These are phyloP conservation scores for Siniperca obscura DNA, from an alignment of 2,797 vertebrate species.

Conservation along the genomic window DNA sequence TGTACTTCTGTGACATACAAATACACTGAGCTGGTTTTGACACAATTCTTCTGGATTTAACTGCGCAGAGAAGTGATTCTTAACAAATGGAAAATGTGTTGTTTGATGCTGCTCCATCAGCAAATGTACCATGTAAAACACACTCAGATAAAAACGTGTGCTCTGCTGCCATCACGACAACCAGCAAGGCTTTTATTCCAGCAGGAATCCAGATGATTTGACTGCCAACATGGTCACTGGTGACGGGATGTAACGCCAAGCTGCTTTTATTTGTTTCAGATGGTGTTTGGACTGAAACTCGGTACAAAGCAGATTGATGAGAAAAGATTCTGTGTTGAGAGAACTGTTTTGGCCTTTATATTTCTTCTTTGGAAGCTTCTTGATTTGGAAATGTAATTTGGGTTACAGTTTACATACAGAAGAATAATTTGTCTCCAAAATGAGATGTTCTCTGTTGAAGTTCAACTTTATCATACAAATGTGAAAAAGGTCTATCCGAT, in stretches of 20 bases:
- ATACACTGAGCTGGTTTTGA: neutral
- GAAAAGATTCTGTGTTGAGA: neutral
- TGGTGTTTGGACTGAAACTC: slow-evolving; percentile 20
- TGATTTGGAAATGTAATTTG: slow-evolving; percentile 24
- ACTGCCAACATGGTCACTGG: slow-evolving; percentile 21
- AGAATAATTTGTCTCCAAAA: neutral
- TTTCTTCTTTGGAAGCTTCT: slow-evolving; percentile 3
- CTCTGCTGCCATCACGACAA: neutral
- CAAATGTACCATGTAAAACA: neutral
- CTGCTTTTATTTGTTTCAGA: slow-evolving; percentile 40
- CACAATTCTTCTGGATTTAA: neutral
- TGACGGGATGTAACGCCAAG: slow-evolving; percentile 6
- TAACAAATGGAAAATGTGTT: neutral
- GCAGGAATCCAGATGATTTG: slow-evolving; percentile 18
- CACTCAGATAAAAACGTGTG: neutral
- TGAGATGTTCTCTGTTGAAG: neutral
- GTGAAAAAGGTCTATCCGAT: neutral
- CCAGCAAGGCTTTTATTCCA: slow-evolving; percentile 14
- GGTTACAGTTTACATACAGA: neutral
- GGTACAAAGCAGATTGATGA: neutral
- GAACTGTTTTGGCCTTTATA: neutral
- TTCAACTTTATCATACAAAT: neutral
- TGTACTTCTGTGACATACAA: neutral
- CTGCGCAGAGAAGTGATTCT: neutral
- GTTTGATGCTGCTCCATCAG: neutral